Base-by-base conservation (phyloP, 1,140 invertebrate genomes). In the Neuroterus valhalla region DNA sequence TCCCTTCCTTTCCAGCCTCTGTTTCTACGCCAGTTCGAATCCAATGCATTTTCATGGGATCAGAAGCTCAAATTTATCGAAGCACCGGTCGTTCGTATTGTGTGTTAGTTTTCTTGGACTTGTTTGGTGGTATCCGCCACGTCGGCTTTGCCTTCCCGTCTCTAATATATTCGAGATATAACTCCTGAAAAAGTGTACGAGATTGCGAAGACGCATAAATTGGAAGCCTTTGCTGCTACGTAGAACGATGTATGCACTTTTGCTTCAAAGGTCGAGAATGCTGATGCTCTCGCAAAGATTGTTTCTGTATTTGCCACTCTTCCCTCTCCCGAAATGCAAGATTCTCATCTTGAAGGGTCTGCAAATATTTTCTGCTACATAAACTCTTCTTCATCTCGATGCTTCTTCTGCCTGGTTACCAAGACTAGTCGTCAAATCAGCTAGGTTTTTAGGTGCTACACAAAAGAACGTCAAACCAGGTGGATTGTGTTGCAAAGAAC, bases 31-130 rank as follows among this genome's bases (percentile, higher is more conserved):
- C 44, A 48, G 23, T 46, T 70, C 68, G 74, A 81, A 82, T 82
- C 76, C 84, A 86, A 87, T 87, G 85, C 85, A 88, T 87, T 88
- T 87, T 87, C 86, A 87, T 87, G 78, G 81, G 82, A 84, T 86
- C 83, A 80, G 79, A 76, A 78, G 75, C 76, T 81, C 78, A 78
- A 87, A 87, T 87, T 88, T 87, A 87, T 88, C 82, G 84, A 77
- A 74, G 77, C 77, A 79, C 71, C 46, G 66, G 66, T 78, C 79
- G 74, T 81, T 78, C 75, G 77, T 75, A 74, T 48, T 71, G 75
- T 50, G n/a, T 67, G 66, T 78, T 69, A 44, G 43, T 46, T 46
- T 48, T 44, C 19, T 69, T 46, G 31, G 31, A 46, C 19, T 69
- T 44, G 44, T 12, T 69, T 44, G 44, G 17, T 48, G 5, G 31